Percentiles rank a stretch among this genome's conserved stretches.
Conservation (phyloP, 2,888 invertebrate species). For the Molorchus minor region DNA sequence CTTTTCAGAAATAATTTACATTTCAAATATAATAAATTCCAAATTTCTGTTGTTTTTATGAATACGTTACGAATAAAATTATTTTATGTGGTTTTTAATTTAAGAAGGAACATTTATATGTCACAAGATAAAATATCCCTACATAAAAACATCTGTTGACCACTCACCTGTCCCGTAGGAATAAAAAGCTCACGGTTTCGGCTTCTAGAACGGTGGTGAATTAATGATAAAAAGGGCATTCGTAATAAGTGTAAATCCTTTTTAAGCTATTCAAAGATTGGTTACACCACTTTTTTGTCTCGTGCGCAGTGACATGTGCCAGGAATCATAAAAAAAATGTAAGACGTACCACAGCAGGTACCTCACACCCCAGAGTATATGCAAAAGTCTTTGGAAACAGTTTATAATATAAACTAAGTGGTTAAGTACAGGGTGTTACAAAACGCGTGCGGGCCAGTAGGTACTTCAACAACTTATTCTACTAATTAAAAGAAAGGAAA, state of each 20-base stretch:
- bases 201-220: background rate
- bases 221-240: conserved; percentile 3
- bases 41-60: conserved; percentile 15
- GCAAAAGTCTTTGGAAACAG: too few relatives aligned
- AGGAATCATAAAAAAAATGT: too few relatives aligned
- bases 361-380: too few relatives aligned
- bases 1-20: background rate
- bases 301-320: too few relatives aligned
- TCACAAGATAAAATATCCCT: conserved; percentile 21
- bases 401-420: too few relatives aligned
- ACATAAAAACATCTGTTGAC: conserved; percentile 21
- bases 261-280: too few relatives aligned
- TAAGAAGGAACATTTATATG: conserved; percentile 15
- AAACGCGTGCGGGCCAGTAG: too few relatives aligned
- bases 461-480: too few relatives aligned
- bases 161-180: conserved; percentile 15
- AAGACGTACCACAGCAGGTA: too few relatives aligned
- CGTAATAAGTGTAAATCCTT: background rate
- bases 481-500: too few relatives aligned
- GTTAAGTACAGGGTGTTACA: too few relatives aligned
- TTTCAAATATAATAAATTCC: conserved; percentile 11
- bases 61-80: conserved; percentile 15
- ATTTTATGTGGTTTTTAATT: conserved; percentile 17
- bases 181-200: conserved; percentile 2
- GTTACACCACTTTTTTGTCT: too few relatives aligned